phyloP scores from a whole-genome alignment of 2,797 vertebrate species.

The Arvicola amphibius region DNA sequence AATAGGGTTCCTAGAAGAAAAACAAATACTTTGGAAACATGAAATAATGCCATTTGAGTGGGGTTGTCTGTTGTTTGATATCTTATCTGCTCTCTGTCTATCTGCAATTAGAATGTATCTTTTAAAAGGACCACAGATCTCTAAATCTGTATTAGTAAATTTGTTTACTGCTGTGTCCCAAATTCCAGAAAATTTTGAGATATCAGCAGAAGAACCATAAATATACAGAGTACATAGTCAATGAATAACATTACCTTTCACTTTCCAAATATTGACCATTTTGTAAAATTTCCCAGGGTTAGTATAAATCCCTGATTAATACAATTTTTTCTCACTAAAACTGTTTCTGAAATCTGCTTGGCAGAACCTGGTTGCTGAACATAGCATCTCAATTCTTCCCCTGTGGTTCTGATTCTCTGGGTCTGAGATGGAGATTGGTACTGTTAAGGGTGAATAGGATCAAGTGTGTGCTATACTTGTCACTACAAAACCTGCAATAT shows the following conservation, averaged over 20 bases:
- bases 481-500: background rate
- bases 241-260: background rate
- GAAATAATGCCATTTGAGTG: background rate
- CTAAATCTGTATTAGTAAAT: background rate
- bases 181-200: background rate
- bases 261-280: conserved; percentile 15
- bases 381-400: background rate
- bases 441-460: background rate
- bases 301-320: background rate
- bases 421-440: background rate
- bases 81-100: background rate
- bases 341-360: conserved; percentile 16
- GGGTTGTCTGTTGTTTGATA: background rate
- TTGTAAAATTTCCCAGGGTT: background rate
- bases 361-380: background rate
- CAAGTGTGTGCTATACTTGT: background rate
- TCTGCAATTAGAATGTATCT: background rate
- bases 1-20: background rate
- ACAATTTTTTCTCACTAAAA: background rate
- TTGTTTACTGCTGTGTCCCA: background rate
- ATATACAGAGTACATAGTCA: background rate
- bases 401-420: conserved; percentile 12
- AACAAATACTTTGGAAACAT: background rate
- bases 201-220: background rate
- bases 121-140: background rate